A percentile compares a stretch with the other conserved stretches of the same genome.
These are phyloP conservation scores for Triops longicaudatus DNA, from an alignment of 1,140 invertebrate species.

Conservation along the genomic window DNA sequence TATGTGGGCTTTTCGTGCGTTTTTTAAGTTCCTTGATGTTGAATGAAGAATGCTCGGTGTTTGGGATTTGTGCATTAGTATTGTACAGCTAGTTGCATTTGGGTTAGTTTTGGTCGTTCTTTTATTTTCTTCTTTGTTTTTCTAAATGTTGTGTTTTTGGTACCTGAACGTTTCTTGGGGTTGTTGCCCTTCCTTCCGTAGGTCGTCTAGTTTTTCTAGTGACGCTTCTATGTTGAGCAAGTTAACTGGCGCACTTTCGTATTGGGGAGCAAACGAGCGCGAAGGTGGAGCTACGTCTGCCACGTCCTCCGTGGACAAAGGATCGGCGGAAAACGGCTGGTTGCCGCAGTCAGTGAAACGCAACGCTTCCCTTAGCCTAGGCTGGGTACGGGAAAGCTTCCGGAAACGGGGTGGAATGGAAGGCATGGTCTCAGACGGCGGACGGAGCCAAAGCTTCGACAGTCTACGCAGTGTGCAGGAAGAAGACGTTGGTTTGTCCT, in stretches of 20 bases:
- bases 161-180: constrained; percentile 30
- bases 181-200: constrained; percentile 35
- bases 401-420: constrained; percentile 23
- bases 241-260: constrained; percentile 38
- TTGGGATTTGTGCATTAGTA: too few species aligned
- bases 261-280: constrained; percentile 20
- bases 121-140: neutral
- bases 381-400: constrained; percentile 2
- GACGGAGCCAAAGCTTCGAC: neutral
- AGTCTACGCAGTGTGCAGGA: neutral
- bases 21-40: too few species aligned
- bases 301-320: constrained; percentile 31
- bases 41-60: too few species aligned
- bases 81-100: too few species aligned
- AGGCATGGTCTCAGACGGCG: constrained; percentile 28
- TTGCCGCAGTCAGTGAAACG: neutral
- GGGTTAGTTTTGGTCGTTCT: too few species aligned
- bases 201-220: constrained; percentile 63
- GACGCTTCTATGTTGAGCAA: constrained; percentile 66
- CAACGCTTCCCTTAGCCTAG: neutral
- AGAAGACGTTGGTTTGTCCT: neutral
- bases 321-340: neutral
- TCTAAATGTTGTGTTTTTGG: constrained; percentile 16
- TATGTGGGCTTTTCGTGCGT: too few species aligned
- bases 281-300: constrained; percentile 27